These are phyloP conservation scores for Elephas maximus DNA, from an alignment of 2,113 vertebrate genomes.

Conservation along the genomic window DNA sequence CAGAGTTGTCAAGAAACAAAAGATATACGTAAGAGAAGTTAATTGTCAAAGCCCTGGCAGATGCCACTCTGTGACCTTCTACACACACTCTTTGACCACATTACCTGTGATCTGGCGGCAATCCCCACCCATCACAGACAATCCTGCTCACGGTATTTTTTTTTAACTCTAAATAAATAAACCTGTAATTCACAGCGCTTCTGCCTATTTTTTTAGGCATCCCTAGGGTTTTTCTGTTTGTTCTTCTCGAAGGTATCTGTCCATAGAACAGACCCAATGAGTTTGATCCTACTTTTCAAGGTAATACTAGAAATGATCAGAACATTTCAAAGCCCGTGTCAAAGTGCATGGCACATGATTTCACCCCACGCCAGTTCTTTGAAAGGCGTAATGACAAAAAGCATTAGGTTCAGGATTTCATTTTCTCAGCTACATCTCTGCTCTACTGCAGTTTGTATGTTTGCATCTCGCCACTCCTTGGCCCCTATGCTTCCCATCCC, in stretches of 20 bases:
- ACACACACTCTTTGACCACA: not conserved
- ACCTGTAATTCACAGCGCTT: not conserved
- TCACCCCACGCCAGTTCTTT: not conserved
- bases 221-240: not conserved
- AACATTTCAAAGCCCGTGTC: not conserved
- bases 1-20: not conserved
- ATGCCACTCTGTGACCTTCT: not conserved
- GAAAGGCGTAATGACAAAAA: slow-evolving; percentile 30
- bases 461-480: not conserved
- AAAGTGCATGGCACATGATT: not conserved
- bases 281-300: slow-evolving; percentile 13
- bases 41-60: not conserved
- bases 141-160: not conserved
- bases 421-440: not conserved
- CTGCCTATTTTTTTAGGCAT: not conserved
- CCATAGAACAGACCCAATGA: not conserved
- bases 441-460: not conserved
- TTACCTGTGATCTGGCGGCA: slow-evolving; percentile 1
- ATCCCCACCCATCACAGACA: not conserved
- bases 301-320: not conserved
- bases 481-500: not conserved
- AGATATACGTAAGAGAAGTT: not conserved
- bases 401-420: not conserved
- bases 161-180: not conserved
- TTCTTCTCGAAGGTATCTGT: not conserved